A percentile compares a stretch with the other conserved stretches of the same genome.
phyloP scores from a whole-genome alignment of 2,888 invertebrate genomes.

The Xestia xanthographa region DNA sequence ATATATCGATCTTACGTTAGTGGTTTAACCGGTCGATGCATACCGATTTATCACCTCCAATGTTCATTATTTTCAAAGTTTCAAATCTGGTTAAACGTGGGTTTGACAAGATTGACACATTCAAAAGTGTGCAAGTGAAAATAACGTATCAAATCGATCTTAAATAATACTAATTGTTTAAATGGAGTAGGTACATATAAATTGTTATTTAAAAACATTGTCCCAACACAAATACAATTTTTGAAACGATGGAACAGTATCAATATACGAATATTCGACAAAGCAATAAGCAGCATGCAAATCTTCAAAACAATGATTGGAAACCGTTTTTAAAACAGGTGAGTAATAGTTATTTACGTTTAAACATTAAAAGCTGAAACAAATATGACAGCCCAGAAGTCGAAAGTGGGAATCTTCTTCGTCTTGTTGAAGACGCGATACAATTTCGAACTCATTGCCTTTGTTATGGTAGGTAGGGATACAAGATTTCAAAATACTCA shows the following conservation, averaged over 20 bases:
- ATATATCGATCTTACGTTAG: no score
- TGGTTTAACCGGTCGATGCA: not conserved
- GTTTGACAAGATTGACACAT: not conserved
- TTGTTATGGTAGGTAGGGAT: not conserved
- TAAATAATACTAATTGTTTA: not conserved
- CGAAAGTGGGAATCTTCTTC: not conserved
- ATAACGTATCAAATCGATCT: not conserved
- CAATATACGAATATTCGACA: conserved; percentile 6
- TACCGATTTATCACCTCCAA: not conserved
- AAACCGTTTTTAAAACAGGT: conserved; percentile 37
- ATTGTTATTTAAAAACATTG: not conserved
- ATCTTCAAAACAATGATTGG: conserved; percentile 3
- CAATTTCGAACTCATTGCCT: not conserved
- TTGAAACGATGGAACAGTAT: conserved; percentile 24
- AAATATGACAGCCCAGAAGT: no score
- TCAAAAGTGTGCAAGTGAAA: not conserved
- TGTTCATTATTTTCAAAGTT: not conserved
- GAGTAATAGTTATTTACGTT: not conserved
- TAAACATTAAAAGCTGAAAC: not conserved
- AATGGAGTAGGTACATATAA: not conserved
- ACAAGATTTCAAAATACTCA: not conserved
- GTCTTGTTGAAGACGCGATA: not conserved
- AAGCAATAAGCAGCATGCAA: conserved; percentile 1
- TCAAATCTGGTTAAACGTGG: not conserved
- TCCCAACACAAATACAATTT: not conserved